Base-by-base conservation (phyloP, 2,888 invertebrate species). In the Parascotia fuliginaria region DNA sequence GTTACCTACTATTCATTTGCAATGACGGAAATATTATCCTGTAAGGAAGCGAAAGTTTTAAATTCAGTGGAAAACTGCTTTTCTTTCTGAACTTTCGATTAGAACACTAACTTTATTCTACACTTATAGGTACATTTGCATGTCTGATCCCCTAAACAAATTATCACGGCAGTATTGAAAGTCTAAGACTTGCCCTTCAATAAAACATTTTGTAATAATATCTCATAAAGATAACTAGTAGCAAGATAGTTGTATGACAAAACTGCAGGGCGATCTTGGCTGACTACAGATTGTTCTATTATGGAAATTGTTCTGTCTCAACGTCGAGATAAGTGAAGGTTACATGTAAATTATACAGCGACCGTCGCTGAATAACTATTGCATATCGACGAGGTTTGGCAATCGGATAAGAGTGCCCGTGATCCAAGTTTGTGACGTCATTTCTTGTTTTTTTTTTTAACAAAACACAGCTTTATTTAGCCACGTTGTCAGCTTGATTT, bases 241-340 rank as follows among this genome's bases (percentile, higher is more conserved):
- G 56, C 40, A 68, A 81, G 79, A 79, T 83, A 85, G 83, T 85
- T 83, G 65, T 75, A 79, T 86, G 86, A 85, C 85, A 86, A 85
- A 87, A 87, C 81, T 89, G 84, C 85, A 83, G 68, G 75, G 59
- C 73, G 72, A 79, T 81, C 78, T 77, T 70, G 73, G 73, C 79
- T 74, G 89, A 87, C 83, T 90, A 84, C 75, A 87, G 79, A 90
- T 86, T 73, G 81, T 74, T 70, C 60, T 81, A 89, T 89, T 90
- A 90, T 89, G 88, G 77, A 81, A 89, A 90, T 88, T 31, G 53
- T 66, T 57, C 68, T 60, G 72, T 83, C 78, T 85, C 81, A 81
- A 83, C 79, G 76, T 75, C 79, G 67, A 83, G 86, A 89, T 89
- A 88, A 87, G 83, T 83, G 83, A 83, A 83, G 84, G 81, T 82